A percentile compares a stretch with the other conserved stretches of the same genome.
phyloP scores from a whole-genome alignment of 2,888 invertebrate species.

The Hirtodrosophila trivittata region DNA sequence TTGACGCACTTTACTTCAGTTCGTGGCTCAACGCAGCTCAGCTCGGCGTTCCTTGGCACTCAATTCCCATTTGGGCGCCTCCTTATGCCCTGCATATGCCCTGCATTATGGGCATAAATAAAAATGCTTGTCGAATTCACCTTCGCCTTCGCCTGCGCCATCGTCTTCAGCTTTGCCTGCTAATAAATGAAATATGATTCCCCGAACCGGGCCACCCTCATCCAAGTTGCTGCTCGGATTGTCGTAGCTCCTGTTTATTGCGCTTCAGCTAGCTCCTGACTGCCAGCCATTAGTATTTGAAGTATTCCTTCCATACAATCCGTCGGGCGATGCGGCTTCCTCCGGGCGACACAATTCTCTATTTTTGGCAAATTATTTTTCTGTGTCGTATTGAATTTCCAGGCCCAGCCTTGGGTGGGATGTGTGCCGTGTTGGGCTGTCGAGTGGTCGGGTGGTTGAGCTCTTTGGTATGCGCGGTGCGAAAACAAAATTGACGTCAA shows the following conservation, averaged over 20 bases:
- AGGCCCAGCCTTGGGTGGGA: conserved; percentile 10
- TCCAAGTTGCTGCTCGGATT: conserved; percentile 42
- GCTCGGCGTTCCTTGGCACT: conserved; percentile 24
- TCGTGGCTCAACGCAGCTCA: conserved; percentile 20
- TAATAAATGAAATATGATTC: conserved; percentile 82
- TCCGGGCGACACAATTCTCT: conserved; percentile 76
- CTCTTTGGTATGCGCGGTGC: conserved; percentile 82
- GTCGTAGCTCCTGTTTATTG: conserved; percentile 77
- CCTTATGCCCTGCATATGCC: conserved; percentile 75
- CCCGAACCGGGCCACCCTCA: conserved; percentile 43
- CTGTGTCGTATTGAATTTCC: conserved; percentile 73
- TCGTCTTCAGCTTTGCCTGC: conserved; percentile 38
- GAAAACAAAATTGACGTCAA: conserved; percentile 85
- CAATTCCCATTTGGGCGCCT: conserved; percentile 76
- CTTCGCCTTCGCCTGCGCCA: conserved; percentile 9
- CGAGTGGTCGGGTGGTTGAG: background rate
- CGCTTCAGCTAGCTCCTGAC: conserved; percentile 35
- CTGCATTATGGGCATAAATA: conserved; percentile 81
- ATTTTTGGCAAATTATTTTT: conserved; percentile 80
- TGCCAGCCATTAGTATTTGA: conserved; percentile 68
- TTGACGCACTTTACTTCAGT: conserved; percentile 51
- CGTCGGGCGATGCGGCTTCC: conserved; percentile 1
- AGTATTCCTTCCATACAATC: conserved; percentile 44
- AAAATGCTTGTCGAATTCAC: conserved; percentile 66
- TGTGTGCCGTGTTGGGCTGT: background rate